Base-by-base conservation (phyloP, 2,113 vertebrate genomes). In the Anhinga rufa region DNA sequence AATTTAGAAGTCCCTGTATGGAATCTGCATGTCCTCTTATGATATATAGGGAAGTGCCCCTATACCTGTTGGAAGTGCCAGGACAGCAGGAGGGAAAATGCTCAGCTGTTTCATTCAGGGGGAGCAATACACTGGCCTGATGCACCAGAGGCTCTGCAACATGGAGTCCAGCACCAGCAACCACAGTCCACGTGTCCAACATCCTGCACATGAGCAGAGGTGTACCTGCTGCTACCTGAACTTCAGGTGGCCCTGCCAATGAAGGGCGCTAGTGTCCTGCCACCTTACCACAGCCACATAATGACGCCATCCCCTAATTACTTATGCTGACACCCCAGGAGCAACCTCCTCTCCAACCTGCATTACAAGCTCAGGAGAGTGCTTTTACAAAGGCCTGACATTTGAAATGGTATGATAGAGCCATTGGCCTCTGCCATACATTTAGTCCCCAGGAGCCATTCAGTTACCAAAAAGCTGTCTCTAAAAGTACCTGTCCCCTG, bases 181-280 rank as follows among this genome's bases (percentile, higher is more conserved):
- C 74, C 48, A 8, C 0, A 2, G 57, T 25, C 31, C 32, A 4
- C 0, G 2, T 32, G 28, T 44, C 49, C 64, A 66, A 36, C 42
- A 16, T 17, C 44, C 46, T 52, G 62, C 49, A n/a, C 17, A 4
- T 1, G 3, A 55, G 58, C 44, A 42, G 44, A 64, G 22, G 46
- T 72, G 58, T 40, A n/a, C 0, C 0, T 49, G 51, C 57, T 64
- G n/a, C 4, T 16, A 44, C 42, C 0, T 17, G 26, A 62, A 31
- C 49, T 66, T 24, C 28, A 71, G 19, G 29, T 52, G 57, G 61
- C 74, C 74, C 44, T 54, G 20, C 17, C 11, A 16, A 8, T 5
- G 5, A 40, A 76, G 24, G 16, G 20, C 4, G 9, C 5, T 7
- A 9, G 18, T 69, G 55, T 25, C 34, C 34, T 84, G 60, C 12